phyloP scores from a whole-genome alignment of 37 sponge, comb jelly and placozoan species.

The Halichondria panicea region DNA sequence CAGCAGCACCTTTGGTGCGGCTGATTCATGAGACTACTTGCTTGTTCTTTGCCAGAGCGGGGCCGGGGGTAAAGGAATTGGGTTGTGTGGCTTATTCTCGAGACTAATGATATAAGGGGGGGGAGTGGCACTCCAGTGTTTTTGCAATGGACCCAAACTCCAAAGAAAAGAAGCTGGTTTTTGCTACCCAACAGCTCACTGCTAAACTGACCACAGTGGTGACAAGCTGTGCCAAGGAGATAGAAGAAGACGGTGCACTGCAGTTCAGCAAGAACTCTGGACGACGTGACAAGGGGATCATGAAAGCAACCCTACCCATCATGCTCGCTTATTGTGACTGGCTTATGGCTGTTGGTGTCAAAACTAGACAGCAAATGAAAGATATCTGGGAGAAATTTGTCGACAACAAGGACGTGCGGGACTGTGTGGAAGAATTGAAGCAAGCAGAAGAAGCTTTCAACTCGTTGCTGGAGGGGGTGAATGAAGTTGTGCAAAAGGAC shows the following conservation, averaged over 20 bases:
- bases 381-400: background rate
- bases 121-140: no score
- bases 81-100: no score
- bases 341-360: background rate
- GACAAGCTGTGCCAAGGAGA: background rate
- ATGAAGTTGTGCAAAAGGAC: background rate
- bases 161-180: background rate
- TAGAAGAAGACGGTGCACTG: background rate
- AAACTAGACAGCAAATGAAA: background rate
- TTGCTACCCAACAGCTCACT: background rate
- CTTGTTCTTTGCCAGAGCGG: no score
- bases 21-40: no score
- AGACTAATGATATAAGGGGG: no score
- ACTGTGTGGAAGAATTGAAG: background rate
- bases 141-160: no score
- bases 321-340: background rate
- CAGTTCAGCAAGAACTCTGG: background rate
- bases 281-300: background rate
- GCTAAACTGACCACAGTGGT: background rate
- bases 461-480: background rate
- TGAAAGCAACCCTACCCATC: background rate
- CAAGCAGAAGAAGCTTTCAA: background rate
- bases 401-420: background rate
- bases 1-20: no score
- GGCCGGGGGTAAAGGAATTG: no score